A percentile compares a stretch with the other conserved stretches of the same genome.
phyloP scores from a whole-genome alignment of 1,140 invertebrate species.

The Ectropis grisescens region DNA sequence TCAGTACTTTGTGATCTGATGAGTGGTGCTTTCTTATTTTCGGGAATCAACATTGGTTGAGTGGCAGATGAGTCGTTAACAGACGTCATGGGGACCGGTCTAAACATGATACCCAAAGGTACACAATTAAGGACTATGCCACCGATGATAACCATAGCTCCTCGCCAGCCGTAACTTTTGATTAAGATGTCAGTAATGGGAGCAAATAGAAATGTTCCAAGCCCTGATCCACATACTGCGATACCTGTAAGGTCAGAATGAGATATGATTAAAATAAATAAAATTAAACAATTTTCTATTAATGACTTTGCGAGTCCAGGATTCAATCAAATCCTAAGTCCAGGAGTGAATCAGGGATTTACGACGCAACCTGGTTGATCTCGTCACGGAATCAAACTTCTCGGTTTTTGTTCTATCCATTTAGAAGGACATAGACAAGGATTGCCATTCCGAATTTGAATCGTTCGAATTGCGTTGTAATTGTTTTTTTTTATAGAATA shows the following conservation, averaged over 20 bases:
- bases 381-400: too few relatives aligned
- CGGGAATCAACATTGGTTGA: constrained; percentile 46
- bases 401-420: too few relatives aligned
- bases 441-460: too few relatives aligned
- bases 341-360: too few relatives aligned
- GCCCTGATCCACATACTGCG: constrained; percentile 93
- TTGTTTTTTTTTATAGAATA: too few relatives aligned
- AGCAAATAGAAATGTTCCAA: constrained; percentile 88
- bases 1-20: constrained; percentile 71
- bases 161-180: constrained; percentile 76
- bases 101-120: constrained; percentile 87
- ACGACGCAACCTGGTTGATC: too few relatives aligned
- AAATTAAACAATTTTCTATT: neutral
- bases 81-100: constrained; percentile 69
- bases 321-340: too few relatives aligned
- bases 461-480: too few relatives aligned
- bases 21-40: constrained; percentile 48
- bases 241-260: constrained; percentile 77
- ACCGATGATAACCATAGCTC: constrained; percentile 84
- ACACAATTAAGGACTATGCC: constrained; percentile 86
- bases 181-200: constrained; percentile 81
- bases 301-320: too few relatives aligned
- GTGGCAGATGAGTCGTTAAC: constrained; percentile 50
- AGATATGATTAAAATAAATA: too few relatives aligned
- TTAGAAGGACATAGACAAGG: too few relatives aligned